Percentiles rank a stretch among this genome's conserved stretches.
These are phyloP conservation scores for Platysternon megacephalum DNA, from an alignment of 2,113 vertebrate genomes.

Conservation along the genomic window DNA sequence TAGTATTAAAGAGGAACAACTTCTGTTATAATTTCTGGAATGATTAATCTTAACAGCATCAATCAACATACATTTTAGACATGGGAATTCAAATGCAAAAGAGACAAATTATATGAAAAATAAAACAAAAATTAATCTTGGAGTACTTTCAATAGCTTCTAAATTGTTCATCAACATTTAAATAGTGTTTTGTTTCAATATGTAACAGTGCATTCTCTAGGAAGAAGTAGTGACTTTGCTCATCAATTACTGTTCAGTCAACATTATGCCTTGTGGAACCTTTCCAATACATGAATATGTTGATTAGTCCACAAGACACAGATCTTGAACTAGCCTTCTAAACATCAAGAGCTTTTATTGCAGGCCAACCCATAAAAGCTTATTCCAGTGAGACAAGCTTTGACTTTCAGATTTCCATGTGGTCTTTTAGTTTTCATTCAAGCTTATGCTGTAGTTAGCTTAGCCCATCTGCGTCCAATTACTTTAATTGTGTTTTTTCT, in stretches of 20 bases:
- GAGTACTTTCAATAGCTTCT: slow-evolving; percentile 70
- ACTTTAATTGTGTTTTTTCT: neutral
- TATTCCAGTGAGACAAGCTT: slow-evolving; percentile 46
- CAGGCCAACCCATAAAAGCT: neutral
- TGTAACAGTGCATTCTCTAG: slow-evolving; percentile 31
- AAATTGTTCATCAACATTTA: slow-evolving; percentile 72
- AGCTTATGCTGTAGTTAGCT: slow-evolving; percentile 22
- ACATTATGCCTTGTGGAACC: slow-evolving; percentile 62
- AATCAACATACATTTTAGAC: slow-evolving; percentile 66
- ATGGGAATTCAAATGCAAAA: slow-evolving; percentile 68
- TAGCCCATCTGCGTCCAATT: slow-evolving; percentile 54
- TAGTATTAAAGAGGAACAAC: neutral
- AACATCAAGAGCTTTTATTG: slow-evolving; percentile 60
- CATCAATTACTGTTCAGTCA: slow-evolving; percentile 64
- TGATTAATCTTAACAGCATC: slow-evolving; percentile 67
- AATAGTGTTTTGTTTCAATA: slow-evolving; percentile 71
- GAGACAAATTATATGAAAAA: slow-evolving; percentile 57
- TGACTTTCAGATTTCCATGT: slow-evolving; percentile 61
- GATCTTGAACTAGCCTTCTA: slow-evolving; percentile 65
- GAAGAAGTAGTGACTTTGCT: slow-evolving; percentile 52
- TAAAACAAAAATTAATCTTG: slow-evolving; percentile 28
- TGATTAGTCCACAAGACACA: slow-evolving; percentile 66
- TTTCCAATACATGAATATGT: slow-evolving; percentile 66
- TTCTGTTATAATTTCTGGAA: slow-evolving; percentile 55
- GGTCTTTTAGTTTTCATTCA: slow-evolving; percentile 33